Evolutionary conservation across 2,113 vertebrate genomes (phyloP).

Genomic region (Mus musculus): GRCm39 chr12:103195501-103196000

Average conservation of each 20-base stretch:
- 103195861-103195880: rapidly evolving
- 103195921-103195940: neutral
- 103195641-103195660: neutral
- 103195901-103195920: neutral
- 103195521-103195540: rapidly evolving
- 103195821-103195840: neutral
- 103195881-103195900: neutral
- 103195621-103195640: neutral
- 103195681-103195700: neutral
- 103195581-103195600: neutral
- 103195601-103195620: neutral
- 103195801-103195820: neutral
- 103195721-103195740: rapidly evolving
- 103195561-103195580: too few relatives aligned
- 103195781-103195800: neutral
- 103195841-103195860: neutral
- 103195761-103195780: neutral
- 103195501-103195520: neutral
- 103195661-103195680: neutral
- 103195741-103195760: neutral
- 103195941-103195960: neutral
- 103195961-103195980: neutral
- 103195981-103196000: neutral
- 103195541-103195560: neutral
- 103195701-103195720: neutral